Conservation (phyloP, 2,113 vertebrate species). For the Procavia capensis region DNA sequence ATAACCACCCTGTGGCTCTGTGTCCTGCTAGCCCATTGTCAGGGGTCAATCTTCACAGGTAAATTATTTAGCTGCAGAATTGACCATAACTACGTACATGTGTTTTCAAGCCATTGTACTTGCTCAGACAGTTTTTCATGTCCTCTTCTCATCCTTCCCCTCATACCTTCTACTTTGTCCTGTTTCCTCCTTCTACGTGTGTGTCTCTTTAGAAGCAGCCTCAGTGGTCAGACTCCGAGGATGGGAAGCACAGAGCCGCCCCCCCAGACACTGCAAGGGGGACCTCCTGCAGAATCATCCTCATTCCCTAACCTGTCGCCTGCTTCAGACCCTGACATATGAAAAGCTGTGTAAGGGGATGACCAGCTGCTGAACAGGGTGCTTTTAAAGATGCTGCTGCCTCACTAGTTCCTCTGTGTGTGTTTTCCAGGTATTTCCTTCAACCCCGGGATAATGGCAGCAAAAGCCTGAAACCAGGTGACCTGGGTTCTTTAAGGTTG, state of each 20-base stretch:
- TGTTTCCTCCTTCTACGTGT: not conserved
- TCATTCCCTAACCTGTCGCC: not conserved
- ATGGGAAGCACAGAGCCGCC: not conserved
- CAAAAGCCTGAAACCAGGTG: slow-evolving; percentile 95
- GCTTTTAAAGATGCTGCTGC: slow-evolving; percentile 17
- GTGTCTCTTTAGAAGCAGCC: not conserved
- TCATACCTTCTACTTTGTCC: not conserved
- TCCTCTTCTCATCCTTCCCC: not conserved
- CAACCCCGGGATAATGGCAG: slow-evolving; percentile 96
- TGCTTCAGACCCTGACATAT: not conserved
- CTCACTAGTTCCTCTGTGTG: slow-evolving; percentile 26
- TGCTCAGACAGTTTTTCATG: not conserved
- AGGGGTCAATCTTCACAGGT: rapidly evolving
- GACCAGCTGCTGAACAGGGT: not conserved
- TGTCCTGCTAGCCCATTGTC: not conserved
- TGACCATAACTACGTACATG: not conserved
- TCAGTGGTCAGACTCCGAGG: too few relatives aligned
- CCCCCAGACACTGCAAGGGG: too few relatives aligned
- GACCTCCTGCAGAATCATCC: not conserved
- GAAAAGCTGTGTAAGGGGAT: rapidly evolving
- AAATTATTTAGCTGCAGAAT: not conserved
- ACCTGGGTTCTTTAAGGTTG: slow-evolving; percentile 95
- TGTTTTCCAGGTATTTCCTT: slow-evolving; percentile 94
- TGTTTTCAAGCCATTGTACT: not conserved
- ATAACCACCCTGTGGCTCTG: not conserved